Evolutionary conservation across 2,113 vertebrate species (phyloP).

Genomic region (Corythoichthys intestinalis): DNA sequence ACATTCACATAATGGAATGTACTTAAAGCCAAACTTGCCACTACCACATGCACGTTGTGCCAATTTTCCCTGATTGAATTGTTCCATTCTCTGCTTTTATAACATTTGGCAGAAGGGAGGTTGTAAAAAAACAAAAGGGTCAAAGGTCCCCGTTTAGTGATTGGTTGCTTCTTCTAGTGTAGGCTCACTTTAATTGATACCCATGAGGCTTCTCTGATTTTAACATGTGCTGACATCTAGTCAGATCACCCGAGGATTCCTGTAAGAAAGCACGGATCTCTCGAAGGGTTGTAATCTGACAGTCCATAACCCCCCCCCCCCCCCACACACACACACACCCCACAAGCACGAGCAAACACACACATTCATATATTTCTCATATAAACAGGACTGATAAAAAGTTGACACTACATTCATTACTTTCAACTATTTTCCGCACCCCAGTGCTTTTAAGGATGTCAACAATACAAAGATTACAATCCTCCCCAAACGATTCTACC

Average conservation of each 20-base stretch:
- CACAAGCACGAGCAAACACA: too few species aligned
- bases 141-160: slow-evolving; percentile 33
- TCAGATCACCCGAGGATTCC: slow-evolving; percentile 48
- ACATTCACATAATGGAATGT: slow-evolving; percentile 4
- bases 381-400: background rate
- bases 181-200: slow-evolving; percentile 43
- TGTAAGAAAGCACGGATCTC: slow-evolving; percentile 62
- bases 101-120: background rate
- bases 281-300: slow-evolving; percentile 32
- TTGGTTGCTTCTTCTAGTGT: slow-evolving; percentile 29
- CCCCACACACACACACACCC: too few species aligned
- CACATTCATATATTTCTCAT: too few species aligned
- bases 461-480: too few species aligned
- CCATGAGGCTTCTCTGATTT: slow-evolving; percentile 41
- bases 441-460: background rate
- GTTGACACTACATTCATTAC: background rate
- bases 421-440: background rate
- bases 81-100: background rate
- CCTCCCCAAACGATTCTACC: too few species aligned
- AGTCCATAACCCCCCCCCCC: background rate
- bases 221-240: slow-evolving; percentile 41
- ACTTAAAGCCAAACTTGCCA: slow-evolving; percentile 1
- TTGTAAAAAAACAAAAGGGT: slow-evolving; percentile 11
- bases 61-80: background rate
- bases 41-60: background rate